Conservation (phyloP, 2,797 vertebrate species). For the Helostoma temminkii region DNA sequence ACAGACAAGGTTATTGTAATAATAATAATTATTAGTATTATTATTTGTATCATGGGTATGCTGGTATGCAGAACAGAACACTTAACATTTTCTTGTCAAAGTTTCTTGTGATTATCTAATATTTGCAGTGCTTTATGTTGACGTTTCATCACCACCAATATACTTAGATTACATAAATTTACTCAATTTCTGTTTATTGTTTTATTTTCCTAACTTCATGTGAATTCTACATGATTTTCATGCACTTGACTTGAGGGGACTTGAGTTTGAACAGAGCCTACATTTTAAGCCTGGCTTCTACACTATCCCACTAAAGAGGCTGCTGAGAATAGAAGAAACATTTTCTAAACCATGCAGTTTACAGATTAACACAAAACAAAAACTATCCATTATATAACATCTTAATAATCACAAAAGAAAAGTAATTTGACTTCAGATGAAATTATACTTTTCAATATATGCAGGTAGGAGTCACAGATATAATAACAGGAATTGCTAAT, state of each 20-base stretch:
- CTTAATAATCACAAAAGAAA: neutral
- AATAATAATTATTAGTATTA: too few relatives aligned
- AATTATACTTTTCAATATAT: neutral
- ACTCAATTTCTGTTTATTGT: neutral
- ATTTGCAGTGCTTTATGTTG: neutral
- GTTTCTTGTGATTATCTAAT: constrained; percentile 1
- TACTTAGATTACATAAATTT: rapidly evolving
- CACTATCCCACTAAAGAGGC: neutral
- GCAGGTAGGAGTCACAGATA: neutral
- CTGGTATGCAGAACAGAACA: neutral
- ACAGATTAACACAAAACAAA: neutral
- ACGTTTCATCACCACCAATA: neutral
- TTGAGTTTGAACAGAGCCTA: too few relatives aligned
- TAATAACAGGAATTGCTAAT: constrained; percentile 19
- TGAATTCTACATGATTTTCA: neutral
- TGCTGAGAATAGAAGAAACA: neutral
- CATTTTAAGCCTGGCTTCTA: neutral
- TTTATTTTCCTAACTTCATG: neutral
- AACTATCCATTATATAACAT: neutral
- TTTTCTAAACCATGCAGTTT: neutral
- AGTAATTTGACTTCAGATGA: neutral
- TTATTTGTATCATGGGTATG: constrained; percentile 6
- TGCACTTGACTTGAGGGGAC: neutral
- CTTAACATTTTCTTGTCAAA: neutral
- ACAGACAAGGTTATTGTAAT: neutral